Evolutionary conservation across 2,113 vertebrate genomes (phyloP), one percentile per base, ranked within the genome.

Genomic region (Nibea albiflora): DNA sequence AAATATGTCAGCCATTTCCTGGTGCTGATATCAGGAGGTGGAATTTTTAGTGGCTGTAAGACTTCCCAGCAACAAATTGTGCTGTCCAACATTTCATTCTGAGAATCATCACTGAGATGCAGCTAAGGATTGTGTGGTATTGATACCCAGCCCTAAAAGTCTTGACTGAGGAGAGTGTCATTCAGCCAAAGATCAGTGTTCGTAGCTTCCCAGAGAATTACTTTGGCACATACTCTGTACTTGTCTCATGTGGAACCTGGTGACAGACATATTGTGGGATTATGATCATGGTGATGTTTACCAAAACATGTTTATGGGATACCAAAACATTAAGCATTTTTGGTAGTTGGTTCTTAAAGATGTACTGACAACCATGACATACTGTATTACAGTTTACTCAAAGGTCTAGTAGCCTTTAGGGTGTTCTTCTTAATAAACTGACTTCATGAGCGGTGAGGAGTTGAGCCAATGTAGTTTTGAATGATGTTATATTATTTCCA

Each of bases 401-500:
- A 46, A 66, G 1, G 42, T 42, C 11, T 28, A 24, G 12, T 24
- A 39, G 22, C 52, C 24, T 68, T 22, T 20, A 52, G 19, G 49
- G 15, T 81, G 39, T 81, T 77, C 56, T 60, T 56, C 26, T 44
- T 61, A 49, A 44, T 57, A 11, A 44, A 44, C 0, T 26, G 22
- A 64, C n/a, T 39, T 31, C 10, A 12, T 31, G 4, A 70, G 15
- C 31, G 4, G 24, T 26, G 56, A 75, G 24, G 28, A 73, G 20
- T 67, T 47, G 20, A 76, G 39, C 68, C 60, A 57, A 22, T 63
- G 19, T 54, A 58, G 44, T 44, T 24, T 50, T 47, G 16, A 87
- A 80, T 24, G 28, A 52, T 24, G 26, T 56, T 31, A 44, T 62
- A 46, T 61, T 17, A 52, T 78, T 76, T 73, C 49, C 54, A 78